Conservation (phyloP, 2,797 vertebrate genomes). For the Arctocebus calabarensis region DNA sequence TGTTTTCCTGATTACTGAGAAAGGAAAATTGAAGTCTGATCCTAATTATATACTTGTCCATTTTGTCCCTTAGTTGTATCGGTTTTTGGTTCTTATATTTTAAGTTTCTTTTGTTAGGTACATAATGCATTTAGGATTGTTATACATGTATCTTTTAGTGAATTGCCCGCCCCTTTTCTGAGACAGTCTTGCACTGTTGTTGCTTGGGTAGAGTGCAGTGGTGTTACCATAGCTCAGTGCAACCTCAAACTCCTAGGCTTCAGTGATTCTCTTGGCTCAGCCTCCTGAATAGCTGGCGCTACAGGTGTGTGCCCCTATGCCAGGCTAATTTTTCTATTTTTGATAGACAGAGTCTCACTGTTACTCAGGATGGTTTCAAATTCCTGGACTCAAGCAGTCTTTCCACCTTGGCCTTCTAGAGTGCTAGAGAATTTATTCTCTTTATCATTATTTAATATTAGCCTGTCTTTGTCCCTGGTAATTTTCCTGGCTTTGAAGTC, state of each 20-base stretch:
- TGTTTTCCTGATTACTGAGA: slow-evolving; percentile 41
- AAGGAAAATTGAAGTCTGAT: neutral
- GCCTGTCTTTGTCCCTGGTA: slow-evolving; percentile 19
- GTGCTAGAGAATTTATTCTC: neutral
- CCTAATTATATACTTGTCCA: neutral
- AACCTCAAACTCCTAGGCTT: neutral
- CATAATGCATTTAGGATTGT: slow-evolving; percentile 1
- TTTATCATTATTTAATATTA: slow-evolving; percentile 49
- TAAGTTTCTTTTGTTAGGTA: slow-evolving; percentile 11
- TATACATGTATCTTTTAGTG: neutral
- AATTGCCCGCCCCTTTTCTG: neutral
- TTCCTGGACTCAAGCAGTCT: neutral
- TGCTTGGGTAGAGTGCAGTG: neutral
- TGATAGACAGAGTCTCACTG: neutral
- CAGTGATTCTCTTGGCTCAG: neutral
- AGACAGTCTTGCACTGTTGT: neutral
- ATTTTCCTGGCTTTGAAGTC: slow-evolving; percentile 62
- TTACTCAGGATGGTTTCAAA: neutral
- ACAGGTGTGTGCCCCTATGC: neutral
- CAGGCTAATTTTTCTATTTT: neutral
- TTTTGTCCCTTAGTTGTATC: slow-evolving; percentile 9
- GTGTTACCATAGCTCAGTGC: neutral
- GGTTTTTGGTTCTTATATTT: slow-evolving; percentile 25
- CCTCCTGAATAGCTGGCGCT: neutral
- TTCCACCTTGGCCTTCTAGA: neutral